phyloP scores from a whole-genome alignment of 1,140 invertebrate genomes.

The Drosophila pruinosa region DNA sequence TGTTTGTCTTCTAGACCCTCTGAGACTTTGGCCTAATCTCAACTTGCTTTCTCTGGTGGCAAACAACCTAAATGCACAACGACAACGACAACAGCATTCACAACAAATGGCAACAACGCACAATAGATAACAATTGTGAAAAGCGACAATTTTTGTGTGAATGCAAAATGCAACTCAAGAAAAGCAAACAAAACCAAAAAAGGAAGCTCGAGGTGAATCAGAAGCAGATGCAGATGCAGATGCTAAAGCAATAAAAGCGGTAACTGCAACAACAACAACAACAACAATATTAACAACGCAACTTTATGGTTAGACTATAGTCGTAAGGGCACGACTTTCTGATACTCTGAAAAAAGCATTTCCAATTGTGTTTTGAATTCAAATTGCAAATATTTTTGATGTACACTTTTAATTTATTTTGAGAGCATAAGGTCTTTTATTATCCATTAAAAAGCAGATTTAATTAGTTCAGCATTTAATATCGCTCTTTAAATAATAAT shows the following conservation, averaged over 20 bases:
- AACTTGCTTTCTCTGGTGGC: not conserved
- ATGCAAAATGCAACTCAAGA: conserved; percentile 7
- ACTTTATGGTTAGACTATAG: not conserved
- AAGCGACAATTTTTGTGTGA: conserved; percentile 3
- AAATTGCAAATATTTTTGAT: not conserved
- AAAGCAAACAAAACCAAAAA: conserved; percentile 7
- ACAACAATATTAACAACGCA: conserved; percentile 12
- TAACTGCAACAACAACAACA: not conserved
- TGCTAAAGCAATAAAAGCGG: not conserved
- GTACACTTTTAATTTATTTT: no score
- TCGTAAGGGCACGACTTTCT: not conserved
- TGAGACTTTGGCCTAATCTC: not conserved
- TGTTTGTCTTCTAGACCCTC: not conserved
- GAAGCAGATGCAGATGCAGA: not conserved
- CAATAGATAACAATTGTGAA: conserved; percentile 20
- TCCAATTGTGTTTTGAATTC: not conserved
- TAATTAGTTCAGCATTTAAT: no score
- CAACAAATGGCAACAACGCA: conserved; percentile 1
- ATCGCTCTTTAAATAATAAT: no score
- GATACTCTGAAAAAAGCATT: not conserved
- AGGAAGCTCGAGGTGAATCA: not conserved
- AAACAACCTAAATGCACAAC: conserved; percentile 20
- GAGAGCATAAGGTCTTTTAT: no score
- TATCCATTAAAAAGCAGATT: no score
- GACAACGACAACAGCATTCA: conserved; percentile 4